phyloP scores from a whole-genome alignment of 2,888 invertebrate species.

The Agapetus fuscipes region DNA sequence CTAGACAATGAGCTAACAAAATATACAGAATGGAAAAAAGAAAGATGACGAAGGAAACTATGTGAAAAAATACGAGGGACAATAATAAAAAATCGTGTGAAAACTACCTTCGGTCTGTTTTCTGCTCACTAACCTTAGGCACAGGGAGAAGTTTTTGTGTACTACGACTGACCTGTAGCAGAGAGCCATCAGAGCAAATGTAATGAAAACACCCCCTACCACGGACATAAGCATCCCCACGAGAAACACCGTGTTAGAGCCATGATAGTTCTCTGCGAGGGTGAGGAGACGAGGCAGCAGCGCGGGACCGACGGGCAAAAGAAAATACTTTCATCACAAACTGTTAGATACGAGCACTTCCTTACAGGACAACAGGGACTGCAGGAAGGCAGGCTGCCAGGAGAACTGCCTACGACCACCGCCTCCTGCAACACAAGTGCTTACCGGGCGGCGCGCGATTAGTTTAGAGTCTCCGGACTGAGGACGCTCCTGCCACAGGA shows the following conservation, averaged over 20 bases:
- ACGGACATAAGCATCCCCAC: constrained; percentile 97
- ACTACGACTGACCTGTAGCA: constrained; percentile 99
- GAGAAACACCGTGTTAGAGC: constrained; percentile 95
- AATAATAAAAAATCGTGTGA: constrained; percentile 29
- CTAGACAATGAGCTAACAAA: constrained; percentile 21
- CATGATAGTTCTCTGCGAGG: constrained; percentile 88
- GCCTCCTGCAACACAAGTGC: constrained; percentile 2
- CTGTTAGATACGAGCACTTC: not conserved
- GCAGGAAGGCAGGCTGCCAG: constrained; percentile 3
- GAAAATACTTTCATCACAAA: constrained; percentile 2
- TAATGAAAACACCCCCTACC: constrained; percentile 98
- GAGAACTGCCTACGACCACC: not conserved
- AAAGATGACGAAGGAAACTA: constrained; percentile 27
- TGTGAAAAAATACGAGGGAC: constrained; percentile 43
- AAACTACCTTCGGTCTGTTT: constrained; percentile 64
- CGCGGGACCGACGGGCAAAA: constrained; percentile 3
- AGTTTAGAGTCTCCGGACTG: constrained; percentile 19
- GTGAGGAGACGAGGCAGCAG: constrained; percentile 27
- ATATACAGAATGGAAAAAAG: constrained; percentile 40
- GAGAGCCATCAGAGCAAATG: constrained; percentile 97
- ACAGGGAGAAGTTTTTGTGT: constrained; percentile 97
- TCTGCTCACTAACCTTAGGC: constrained; percentile 97
- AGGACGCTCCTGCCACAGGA: not conserved
- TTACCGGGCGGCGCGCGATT: constrained; percentile 16
- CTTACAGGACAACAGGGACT: constrained; percentile 1